A percentile compares a stretch with the other conserved stretches of the same genome.
phyloP scores from a whole-genome alignment of 1,140 invertebrate genomes.

The Calliphora vicina region DNA sequence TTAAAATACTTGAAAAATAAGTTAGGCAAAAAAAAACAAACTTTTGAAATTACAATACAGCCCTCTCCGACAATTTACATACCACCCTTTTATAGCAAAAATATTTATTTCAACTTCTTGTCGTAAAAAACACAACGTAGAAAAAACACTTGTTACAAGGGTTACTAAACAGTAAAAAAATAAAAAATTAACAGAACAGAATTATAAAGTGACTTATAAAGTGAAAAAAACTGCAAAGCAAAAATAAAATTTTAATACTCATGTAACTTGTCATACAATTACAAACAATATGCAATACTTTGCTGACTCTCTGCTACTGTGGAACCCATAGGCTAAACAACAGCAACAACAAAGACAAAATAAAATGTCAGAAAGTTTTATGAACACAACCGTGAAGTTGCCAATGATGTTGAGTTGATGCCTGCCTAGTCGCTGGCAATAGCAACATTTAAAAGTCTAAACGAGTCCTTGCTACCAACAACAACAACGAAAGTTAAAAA shows the following conservation, averaged over 20 bases:
- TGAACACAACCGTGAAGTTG: constrained; percentile 4
- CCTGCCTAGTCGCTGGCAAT: background rate
- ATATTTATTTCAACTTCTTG: too few species aligned
- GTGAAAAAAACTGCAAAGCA: too few species aligned
- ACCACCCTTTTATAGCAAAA: too few species aligned
- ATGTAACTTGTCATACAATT: constrained; percentile 16
- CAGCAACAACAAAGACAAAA: background rate
- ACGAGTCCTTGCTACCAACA: background rate
- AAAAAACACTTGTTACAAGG: too few species aligned
- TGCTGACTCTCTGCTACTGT: background rate
- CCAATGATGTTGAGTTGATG: background rate
- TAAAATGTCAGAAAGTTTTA: background rate
- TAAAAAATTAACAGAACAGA: too few species aligned
- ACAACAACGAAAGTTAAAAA: background rate
- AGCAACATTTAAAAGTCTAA: background rate
- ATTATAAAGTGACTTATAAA: too few species aligned
- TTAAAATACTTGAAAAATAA: background rate
- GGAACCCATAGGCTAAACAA: background rate
- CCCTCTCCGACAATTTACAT: background rate
- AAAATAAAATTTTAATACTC: background rate
- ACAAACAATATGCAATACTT: background rate
- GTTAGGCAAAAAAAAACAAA: background rate
- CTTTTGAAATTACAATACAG: background rate
- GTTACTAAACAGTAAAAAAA: too few species aligned
- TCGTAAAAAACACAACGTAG: too few species aligned